Percentiles rank a stretch among this genome's conserved stretches.
These are phyloP conservation scores for Crossocerus cetratus DNA, from an alignment of 2,888 invertebrate species.

Conservation along the genomic window DNA sequence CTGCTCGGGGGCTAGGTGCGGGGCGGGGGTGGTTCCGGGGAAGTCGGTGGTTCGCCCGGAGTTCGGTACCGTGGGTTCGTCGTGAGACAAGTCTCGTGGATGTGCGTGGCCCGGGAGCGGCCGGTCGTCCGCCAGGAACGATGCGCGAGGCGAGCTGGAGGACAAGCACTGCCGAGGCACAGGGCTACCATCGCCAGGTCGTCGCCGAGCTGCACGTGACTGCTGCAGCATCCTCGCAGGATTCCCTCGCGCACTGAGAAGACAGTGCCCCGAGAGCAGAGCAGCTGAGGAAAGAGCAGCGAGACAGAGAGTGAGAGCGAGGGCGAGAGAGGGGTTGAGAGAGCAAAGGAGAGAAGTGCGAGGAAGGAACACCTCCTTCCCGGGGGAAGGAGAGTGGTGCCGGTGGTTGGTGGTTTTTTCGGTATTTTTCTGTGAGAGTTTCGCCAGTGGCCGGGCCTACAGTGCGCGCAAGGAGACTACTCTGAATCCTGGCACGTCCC, in stretches of 20 bases:
- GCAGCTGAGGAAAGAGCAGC: not conserved
- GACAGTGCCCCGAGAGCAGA: constrained; percentile 26
- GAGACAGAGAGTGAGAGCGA: not conserved
- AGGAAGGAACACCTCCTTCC: not conserved
- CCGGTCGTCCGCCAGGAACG: constrained; percentile 47
- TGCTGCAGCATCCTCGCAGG: constrained; percentile 52
- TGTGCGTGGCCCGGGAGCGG: constrained; percentile 50
- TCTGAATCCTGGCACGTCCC: constrained; percentile 54
- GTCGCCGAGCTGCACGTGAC: constrained; percentile 54
- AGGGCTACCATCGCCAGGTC: constrained; percentile 34
- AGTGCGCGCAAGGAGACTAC: constrained; percentile 15
- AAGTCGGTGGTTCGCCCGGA: not conserved
- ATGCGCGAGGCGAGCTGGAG: constrained; percentile 53
- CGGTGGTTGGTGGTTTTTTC: constrained; percentile 39
- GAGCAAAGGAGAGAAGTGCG: not conserved
- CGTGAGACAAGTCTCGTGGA: constrained; percentile 32
- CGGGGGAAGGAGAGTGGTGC: constrained; percentile 3
- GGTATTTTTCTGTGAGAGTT: constrained; percentile 34
- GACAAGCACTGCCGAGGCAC: constrained; percentile 43
- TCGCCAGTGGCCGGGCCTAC: not conserved
- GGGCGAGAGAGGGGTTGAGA: constrained; percentile 15
- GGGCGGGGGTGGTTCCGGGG: too few species aligned
- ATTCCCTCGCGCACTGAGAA: constrained; percentile 52
- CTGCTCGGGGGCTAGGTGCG: too few species aligned
- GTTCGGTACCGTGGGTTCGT: not conserved